Evolutionary conservation across 2,797 vertebrate species (phyloP), one percentile per base, ranked within the genome.

Genomic region (Harpagifer antarcticus): DNA sequence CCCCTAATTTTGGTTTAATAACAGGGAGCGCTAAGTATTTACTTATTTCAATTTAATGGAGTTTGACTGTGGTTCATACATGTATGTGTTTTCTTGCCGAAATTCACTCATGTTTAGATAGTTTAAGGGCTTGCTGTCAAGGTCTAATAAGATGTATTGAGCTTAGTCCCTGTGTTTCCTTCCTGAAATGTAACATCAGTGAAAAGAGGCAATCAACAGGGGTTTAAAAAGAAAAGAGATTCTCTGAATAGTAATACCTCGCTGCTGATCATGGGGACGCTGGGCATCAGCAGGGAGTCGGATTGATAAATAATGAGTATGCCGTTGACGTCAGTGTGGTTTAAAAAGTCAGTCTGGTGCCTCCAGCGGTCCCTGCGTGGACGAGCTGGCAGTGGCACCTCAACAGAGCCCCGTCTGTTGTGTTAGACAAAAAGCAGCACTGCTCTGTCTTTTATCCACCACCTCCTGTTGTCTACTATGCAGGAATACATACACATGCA

Each of bases 231-330:
- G 14, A 14, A 40, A 16, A 33, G 12, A 23, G 47, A 17, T 53
- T 23, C 48, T 80, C 53, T 83, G 77, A 88, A 88, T 92, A 82
- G 88, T 87, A 84, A 91, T 81, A 78, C 60, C 61, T 83, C 66
- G 59, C 67, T 74, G 72, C 75, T 83, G 69, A 84, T 79, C 76
- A 60, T 60, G 19, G 72, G 74, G 60, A 73, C 70, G 70, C 55
- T 81, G 80, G 61, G 69, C 69, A 83, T 79, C 76, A 0, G 52
- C 78, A 67, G 75, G 82, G 66, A 66, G 70, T 74, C 68, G 72
- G 71, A 72, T 60, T 66, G 65, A 84, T 90, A 81, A 92, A 92
- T 91, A 88, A 90, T 93, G 74, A 82, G 90, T 79, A 62, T 43
- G 44, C 33, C 43, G 74, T 79, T 88, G 75, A 88, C 82, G 72